A percentile compares a stretch with the other conserved stretches of the same genome.
Evolutionary conservation across 2,888 invertebrate species (phyloP).

Genomic region (Thelaira solivaga): DNA sequence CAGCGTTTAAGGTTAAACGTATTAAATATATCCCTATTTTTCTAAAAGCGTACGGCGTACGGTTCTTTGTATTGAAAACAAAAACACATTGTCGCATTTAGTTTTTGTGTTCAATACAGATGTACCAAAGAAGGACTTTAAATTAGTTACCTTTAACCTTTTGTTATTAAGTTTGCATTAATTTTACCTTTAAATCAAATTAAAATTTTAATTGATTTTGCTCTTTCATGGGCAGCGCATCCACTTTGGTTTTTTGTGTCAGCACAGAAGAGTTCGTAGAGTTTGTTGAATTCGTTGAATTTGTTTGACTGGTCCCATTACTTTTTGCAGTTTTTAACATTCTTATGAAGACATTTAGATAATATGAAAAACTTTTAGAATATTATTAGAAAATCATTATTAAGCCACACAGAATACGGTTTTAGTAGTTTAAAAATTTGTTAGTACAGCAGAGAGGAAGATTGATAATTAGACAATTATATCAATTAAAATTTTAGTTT

Average conservation of each 20-base stretch:
- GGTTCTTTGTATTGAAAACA: too few relatives aligned
- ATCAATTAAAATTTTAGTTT: not conserved
- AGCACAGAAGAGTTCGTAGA: conserved; percentile 58
- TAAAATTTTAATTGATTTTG: conserved; percentile 40
- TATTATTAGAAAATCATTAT: conserved; percentile 27
- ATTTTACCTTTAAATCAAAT: too few relatives aligned
- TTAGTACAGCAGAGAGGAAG: not conserved
- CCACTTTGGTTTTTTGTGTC: conserved; percentile 65
- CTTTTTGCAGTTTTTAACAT: conserved; percentile 67
- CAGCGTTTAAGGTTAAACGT: not conserved
- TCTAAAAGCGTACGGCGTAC: not conserved
- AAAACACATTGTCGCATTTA: too few relatives aligned
- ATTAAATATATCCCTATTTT: not conserved
- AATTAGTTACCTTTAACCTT: not conserved
- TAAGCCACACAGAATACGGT: not conserved
- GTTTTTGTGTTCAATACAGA: too few relatives aligned
- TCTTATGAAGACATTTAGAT: conserved; percentile 65
- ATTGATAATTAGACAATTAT: not conserved
- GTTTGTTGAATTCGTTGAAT: conserved; percentile 71
- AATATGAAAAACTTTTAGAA: conserved; percentile 45
- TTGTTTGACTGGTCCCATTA: conserved; percentile 67
- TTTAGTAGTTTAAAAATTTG: not conserved
- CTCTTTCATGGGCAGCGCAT: conserved; percentile 64
- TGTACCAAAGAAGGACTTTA: too few relatives aligned
- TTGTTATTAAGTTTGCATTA: conserved; percentile 19